phyloP scores from a whole-genome alignment of 2,888 invertebrate genomes.

The Philaethria dido region DNA sequence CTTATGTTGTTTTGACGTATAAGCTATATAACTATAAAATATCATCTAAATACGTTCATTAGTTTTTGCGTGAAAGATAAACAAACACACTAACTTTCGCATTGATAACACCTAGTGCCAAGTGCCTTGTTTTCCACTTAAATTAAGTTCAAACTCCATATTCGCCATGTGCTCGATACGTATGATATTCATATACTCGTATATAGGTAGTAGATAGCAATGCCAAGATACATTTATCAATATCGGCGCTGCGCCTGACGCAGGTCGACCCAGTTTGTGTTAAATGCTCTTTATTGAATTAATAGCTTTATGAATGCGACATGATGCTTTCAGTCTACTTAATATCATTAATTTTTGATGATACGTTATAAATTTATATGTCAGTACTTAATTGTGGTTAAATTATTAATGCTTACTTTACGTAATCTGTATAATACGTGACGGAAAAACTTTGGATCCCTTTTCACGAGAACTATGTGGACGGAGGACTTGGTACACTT shows the following conservation, averaged over 20 bases:
- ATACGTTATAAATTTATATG: neutral
- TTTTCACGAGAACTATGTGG: too few relatives aligned
- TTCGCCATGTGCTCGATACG: neutral
- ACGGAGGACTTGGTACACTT: too few relatives aligned
- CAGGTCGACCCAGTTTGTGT: constrained; percentile 23
- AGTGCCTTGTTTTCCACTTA: neutral
- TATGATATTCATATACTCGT: neutral
- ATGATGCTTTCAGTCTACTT: neutral
- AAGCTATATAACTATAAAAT: too few relatives aligned
- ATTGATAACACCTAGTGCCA: too few relatives aligned
- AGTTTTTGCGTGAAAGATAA: too few relatives aligned
- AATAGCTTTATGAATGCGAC: constrained; percentile 3
- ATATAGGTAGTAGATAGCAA: neutral
- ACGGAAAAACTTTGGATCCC: too few relatives aligned
- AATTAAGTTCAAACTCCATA: neutral
- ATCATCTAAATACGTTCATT: too few relatives aligned
- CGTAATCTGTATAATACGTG: too few relatives aligned
- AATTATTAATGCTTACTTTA: too few relatives aligned
- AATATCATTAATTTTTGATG: constrained; percentile 3
- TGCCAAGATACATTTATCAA: constrained; percentile 23
- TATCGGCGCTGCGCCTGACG: constrained; percentile 19
- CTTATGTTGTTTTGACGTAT: too few relatives aligned
- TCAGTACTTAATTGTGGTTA: too few relatives aligned
- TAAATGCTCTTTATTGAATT: constrained; percentile 27
- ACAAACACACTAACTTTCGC: too few relatives aligned